Evolutionary conservation across 2,888 invertebrate genomes (phyloP).

Genomic region (Epsilonema sp.): DNA sequence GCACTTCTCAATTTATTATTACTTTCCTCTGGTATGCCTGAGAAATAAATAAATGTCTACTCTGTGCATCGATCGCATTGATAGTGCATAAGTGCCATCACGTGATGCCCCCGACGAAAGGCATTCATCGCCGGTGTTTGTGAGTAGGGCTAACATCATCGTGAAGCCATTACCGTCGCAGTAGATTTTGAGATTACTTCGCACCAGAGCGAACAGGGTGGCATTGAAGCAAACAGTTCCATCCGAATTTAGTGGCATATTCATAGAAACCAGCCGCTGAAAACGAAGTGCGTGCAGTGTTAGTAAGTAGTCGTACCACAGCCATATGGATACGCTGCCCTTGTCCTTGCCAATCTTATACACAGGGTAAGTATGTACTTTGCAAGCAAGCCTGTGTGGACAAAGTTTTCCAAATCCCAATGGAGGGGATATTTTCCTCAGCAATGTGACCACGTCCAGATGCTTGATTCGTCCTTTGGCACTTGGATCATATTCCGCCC

Average conservation of each 20-base stretch:
- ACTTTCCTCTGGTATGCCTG: conserved; percentile 66
- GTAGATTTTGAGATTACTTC: conserved; percentile 81
- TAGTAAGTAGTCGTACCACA: too few species aligned
- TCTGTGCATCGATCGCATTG: too few species aligned
- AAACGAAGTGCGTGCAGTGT: too few species aligned
- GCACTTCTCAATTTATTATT: conserved; percentile 72
- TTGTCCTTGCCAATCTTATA: too few species aligned
- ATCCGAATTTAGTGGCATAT: conserved; percentile 92
- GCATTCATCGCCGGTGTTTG: too few species aligned
- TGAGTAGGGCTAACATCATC: too few species aligned
- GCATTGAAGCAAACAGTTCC: conserved; percentile 95
- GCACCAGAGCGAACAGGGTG: conserved; percentile 79
- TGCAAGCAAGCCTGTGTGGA: conserved; percentile 91
- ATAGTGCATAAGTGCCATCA: too few species aligned
- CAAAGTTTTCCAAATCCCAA: conserved; percentile 92
- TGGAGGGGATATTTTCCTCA: conserved; percentile 91
- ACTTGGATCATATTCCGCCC: conserved; percentile 98
- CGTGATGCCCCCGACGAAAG: too few species aligned
- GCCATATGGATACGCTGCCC: too few species aligned
- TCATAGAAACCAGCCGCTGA: conserved; percentile 90
- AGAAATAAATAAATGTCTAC: too few species aligned
- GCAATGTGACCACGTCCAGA: conserved; percentile 75
- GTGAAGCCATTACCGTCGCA: conserved; percentile 60
- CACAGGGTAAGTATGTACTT: conserved; percentile 36
- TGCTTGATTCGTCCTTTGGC: conserved; percentile 96